Evolutionary conservation across 2,797 vertebrate genomes (phyloP).

Genomic region (Eulemur mongoz): DNA sequence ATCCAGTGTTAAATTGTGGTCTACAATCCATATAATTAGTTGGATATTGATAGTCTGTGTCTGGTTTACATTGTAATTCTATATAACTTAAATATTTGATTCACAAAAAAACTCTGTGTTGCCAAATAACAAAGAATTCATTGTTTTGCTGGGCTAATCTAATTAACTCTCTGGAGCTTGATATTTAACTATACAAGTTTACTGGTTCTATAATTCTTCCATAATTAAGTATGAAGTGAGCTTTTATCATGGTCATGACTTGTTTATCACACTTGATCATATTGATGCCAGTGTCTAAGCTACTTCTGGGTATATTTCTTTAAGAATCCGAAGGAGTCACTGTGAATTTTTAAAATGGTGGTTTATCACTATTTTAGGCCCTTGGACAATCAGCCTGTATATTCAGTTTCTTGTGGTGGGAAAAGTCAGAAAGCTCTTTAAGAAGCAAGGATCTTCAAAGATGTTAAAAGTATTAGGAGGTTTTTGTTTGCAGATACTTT

Average conservation of each 20-base stretch:
- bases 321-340: slow-evolving; percentile 5
- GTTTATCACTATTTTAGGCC: not conserved
- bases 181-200: not conserved
- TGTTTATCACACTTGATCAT: not conserved
- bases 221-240: not conserved
- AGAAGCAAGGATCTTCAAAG: not conserved
- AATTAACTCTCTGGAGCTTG: not conserved
- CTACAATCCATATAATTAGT: not conserved
- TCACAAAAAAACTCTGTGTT: not conserved
- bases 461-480: not conserved
- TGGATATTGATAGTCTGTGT: not conserved
- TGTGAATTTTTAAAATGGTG: not conserved
- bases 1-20: not conserved
- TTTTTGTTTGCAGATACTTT: slow-evolving; percentile 22
- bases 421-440: slow-evolving; percentile 21
- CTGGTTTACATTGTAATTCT: not conserved
- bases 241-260: not conserved
- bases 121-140: slow-evolving; percentile 14
- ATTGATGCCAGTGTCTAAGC: not conserved
- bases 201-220: not conserved
- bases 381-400: not conserved
- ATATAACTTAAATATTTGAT: slow-evolving; percentile 37
- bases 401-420: not conserved
- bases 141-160: not conserved
- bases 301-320: slow-evolving; percentile 9